Conservation (phyloP, 2,113 vertebrate genomes). For the Isurus oxyrinchus region DNA sequence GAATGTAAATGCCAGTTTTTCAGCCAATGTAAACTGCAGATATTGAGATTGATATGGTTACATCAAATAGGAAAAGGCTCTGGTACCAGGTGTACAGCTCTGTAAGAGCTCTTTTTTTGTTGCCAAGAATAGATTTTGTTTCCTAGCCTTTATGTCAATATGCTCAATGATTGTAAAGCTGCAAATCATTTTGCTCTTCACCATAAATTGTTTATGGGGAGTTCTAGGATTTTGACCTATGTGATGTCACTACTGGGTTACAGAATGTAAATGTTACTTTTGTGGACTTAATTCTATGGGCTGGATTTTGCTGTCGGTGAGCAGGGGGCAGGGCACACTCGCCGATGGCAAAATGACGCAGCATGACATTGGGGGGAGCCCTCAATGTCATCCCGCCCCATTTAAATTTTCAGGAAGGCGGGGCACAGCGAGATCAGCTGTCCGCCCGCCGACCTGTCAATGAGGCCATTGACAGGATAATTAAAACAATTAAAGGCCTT, state of each 20-base stretch:
- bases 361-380: too few relatives aligned
- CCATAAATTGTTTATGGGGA: neutral
- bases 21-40: neutral
- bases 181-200: neutral
- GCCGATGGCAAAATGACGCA: too few relatives aligned
- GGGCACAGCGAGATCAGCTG: too few relatives aligned
- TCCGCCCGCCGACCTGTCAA: too few relatives aligned
- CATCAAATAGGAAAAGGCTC: neutral
- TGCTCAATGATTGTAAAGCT: neutral
- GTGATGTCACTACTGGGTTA: neutral
- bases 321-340: too few relatives aligned
- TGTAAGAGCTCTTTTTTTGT: neutral
- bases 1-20: neutral
- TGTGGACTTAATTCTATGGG: neutral
- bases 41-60: neutral
- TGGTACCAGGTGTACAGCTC: neutral
- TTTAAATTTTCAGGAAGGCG: too few relatives aligned
- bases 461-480: too few relatives aligned
- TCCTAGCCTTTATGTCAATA: neutral
- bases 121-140: neutral
- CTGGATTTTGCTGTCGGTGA: too few relatives aligned
- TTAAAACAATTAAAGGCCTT: too few relatives aligned
- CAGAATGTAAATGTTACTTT: neutral
- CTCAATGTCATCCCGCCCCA: too few relatives aligned
- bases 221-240: neutral